A percentile compares a stretch with the other conserved stretches of the same genome.
Conservation (phyloP, 2,113 vertebrate genomes). For the Eolophus roseicapilla region DNA sequence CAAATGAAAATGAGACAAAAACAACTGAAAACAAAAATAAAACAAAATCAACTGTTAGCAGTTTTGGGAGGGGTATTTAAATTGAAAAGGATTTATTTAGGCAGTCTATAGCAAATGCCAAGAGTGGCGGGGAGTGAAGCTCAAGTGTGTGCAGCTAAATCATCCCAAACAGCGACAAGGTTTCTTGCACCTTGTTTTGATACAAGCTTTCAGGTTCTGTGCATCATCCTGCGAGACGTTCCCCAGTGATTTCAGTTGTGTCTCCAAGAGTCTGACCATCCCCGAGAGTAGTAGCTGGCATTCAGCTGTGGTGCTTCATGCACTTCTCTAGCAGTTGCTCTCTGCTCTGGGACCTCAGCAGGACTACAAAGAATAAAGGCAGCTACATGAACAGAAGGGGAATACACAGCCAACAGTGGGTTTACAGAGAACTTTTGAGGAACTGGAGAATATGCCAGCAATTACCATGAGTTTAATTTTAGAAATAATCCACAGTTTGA, state of each 20-base stretch:
- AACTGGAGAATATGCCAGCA: constrained; percentile 43
- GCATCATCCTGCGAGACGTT: not conserved
- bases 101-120: not conserved
- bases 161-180: not conserved
- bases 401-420: not conserved
- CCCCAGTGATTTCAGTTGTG: not conserved
- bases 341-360: constrained; percentile 3
- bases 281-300: not conserved
- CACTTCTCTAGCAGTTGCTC: not conserved
- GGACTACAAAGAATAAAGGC: constrained; percentile 15
- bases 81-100: not conserved
- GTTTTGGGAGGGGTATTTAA: not conserved
- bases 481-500: constrained; percentile 29
- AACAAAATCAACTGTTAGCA: not conserved
- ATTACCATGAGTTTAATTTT: constrained; percentile 26
- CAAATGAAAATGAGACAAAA: not conserved
- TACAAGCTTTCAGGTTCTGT: not conserved
- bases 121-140: not conserved
- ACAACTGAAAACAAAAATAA: not conserved
- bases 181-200: not conserved
- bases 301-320: not conserved
- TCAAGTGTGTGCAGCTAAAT: not conserved
- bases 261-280: not conserved
- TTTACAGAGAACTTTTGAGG: constrained; percentile 27
- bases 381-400: not conserved